Conservation (phyloP, 2,888 invertebrate species). For the Glyphotaelius pellucidus region DNA sequence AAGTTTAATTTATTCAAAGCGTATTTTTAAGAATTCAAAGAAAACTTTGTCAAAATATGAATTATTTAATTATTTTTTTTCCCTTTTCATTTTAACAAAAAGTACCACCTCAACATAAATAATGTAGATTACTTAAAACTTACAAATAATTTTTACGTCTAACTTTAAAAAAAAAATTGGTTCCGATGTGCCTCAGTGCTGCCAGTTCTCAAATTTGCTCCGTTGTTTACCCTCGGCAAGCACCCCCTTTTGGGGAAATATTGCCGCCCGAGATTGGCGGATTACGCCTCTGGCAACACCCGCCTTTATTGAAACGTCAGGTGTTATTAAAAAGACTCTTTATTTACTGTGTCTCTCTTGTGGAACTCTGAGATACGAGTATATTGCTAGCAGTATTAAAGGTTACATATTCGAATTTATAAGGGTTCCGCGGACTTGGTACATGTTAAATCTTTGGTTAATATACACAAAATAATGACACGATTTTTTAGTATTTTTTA, state of each 20-base stretch:
- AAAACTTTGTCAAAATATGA: no score
- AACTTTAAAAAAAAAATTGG: neutral
- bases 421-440: neutral
- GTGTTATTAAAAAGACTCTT: constrained; percentile 60
- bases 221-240: constrained; percentile 46
- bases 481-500: no score
- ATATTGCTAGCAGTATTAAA: constrained; percentile 9
- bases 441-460: neutral
- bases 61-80: no score
- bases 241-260: constrained; percentile 52
- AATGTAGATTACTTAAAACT: no score
- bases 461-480: no score
- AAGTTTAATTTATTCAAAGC: no score
- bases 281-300: constrained; percentile 55
- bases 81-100: no score
- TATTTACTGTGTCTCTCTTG: constrained; percentile 46
- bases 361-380: neutral
- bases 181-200: constrained; percentile 19
- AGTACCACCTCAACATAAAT: no score
- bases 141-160: no score
- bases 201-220: constrained; percentile 25
- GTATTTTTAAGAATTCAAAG: no score
- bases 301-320: constrained; percentile 60
- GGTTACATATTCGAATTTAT: constrained; percentile 2
- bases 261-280: constrained; percentile 60